Evolutionary conservation across 2,113 vertebrate genomes (phyloP).

Genomic region (Melanerpes aurifrons): DNA sequence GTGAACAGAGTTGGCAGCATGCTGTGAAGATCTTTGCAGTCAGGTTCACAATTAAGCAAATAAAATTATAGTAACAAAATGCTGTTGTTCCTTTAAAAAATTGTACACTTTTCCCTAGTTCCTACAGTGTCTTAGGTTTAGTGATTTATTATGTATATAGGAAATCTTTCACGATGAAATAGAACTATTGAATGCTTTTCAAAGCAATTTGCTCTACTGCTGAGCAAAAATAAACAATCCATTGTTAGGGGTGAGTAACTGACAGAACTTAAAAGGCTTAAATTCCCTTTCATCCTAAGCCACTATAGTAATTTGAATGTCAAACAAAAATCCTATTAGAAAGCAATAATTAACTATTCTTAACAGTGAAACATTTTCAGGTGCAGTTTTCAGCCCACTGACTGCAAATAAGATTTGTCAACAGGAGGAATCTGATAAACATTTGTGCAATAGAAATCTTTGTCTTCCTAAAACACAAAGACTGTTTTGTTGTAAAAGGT

Average conservation of each 20-base stretch:
- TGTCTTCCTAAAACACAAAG: not conserved
- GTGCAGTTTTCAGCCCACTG: conserved; percentile 12
- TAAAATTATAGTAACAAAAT: not conserved
- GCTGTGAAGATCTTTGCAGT: not conserved
- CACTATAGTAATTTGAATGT: not conserved
- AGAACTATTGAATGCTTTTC: not conserved
- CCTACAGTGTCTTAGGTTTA: not conserved
- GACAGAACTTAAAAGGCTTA: conserved; percentile 40
- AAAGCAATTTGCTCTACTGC: conserved; percentile 31
- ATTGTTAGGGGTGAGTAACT: conserved; percentile 21
- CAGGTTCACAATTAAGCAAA: not conserved
- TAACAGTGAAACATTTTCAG: not conserved
- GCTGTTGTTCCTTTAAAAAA: not conserved
- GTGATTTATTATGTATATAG: not conserved
- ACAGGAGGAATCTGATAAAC: not conserved
- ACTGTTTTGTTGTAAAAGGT: conserved; percentile 4
- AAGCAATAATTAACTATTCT: conserved; percentile 51
- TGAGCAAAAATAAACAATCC: conserved; percentile 39
- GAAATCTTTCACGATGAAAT: not conserved
- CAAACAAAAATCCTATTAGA: not conserved
- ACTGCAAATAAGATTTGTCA: conserved; percentile 1
- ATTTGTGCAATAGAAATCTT: not conserved
- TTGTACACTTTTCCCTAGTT: not conserved
- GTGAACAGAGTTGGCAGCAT: not conserved
- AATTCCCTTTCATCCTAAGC: conserved; percentile 41